A percentile compares a stretch with the other conserved stretches of the same genome.
phyloP scores from a whole-genome alignment of 2,113 vertebrate species.

The Parus major region DNA sequence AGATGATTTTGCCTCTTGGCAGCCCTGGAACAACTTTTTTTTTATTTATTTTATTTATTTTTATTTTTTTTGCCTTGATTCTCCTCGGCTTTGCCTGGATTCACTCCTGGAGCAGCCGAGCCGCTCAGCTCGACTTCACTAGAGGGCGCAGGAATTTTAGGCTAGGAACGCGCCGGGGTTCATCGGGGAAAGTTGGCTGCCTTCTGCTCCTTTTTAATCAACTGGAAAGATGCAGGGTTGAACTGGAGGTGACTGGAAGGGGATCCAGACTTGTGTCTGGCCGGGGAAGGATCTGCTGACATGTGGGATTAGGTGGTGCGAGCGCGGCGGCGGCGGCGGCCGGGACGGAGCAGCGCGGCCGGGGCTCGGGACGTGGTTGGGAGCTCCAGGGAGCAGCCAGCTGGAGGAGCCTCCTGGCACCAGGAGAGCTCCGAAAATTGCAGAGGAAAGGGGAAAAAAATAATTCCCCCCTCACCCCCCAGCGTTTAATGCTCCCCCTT shows the following conservation, averaged over 20 bases:
- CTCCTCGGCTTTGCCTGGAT: background rate
- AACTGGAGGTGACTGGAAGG: constrained; percentile 68
- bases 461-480: rapidly evolving
- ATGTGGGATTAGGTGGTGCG: constrained; percentile 58
- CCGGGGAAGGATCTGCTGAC: constrained; percentile 57
- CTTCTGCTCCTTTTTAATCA: constrained; percentile 55
- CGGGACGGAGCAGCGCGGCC: background rate
- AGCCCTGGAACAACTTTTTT: background rate
- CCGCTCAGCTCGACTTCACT: constrained; percentile 49
- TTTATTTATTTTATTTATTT: no score
- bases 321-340: background rate
- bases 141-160: constrained; percentile 78
- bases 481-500: background rate
- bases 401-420: background rate
- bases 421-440: background rate
- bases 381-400: background rate
- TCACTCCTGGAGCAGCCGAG: background rate
- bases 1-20: background rate
- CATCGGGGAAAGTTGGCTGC: constrained; percentile 52
- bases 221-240: constrained; percentile 69
- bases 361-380: background rate
- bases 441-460: no score
- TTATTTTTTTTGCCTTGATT: background rate
- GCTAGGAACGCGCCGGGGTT: background rate
- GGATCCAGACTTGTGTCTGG: constrained; percentile 63